phyloP scores from a whole-genome alignment of 2,888 invertebrate genomes.

The Thymelicus acteon region DNA sequence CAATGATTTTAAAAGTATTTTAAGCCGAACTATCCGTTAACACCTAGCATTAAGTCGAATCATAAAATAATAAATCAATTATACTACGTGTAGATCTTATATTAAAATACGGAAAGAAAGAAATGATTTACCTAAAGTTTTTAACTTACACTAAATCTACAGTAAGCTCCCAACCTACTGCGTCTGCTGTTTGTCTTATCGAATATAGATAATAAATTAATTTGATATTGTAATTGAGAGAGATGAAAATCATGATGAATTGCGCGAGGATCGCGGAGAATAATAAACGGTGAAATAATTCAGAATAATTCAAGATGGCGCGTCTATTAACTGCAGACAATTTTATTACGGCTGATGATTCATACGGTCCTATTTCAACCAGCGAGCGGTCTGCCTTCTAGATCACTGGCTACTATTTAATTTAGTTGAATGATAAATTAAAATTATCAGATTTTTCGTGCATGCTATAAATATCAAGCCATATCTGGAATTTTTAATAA shows the following conservation, averaged over 20 bases:
- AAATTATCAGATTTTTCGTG: slow-evolving; percentile 14
- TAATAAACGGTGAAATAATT: slow-evolving; percentile 38
- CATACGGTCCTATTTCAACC: slow-evolving; percentile 32
- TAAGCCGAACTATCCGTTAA: too few relatives aligned
- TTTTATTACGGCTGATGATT: slow-evolving; percentile 33
- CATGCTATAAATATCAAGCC: not conserved
- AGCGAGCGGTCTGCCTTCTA: slow-evolving; percentile 24
- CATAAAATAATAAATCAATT: too few relatives aligned
- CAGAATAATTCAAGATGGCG: slow-evolving; percentile 19
- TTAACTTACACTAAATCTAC: slow-evolving; percentile 34
- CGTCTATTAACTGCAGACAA: slow-evolving; percentile 28
- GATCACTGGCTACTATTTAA: slow-evolving; percentile 6
- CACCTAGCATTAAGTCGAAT: too few relatives aligned
- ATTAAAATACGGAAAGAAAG: too few relatives aligned
- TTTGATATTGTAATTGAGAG: slow-evolving; percentile 48
- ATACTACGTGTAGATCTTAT: too few relatives aligned
- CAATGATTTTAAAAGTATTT: too few relatives aligned
- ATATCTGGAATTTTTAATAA: not conserved
- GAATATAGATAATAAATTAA: slow-evolving; percentile 52
- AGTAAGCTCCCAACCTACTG: slow-evolving; percentile 32
- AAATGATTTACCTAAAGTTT: not conserved
- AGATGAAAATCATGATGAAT: slow-evolving; percentile 50
- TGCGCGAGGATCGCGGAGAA: slow-evolving; percentile 36
- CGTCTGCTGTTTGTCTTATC: slow-evolving; percentile 49
- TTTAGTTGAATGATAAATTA: slow-evolving; percentile 31